Conservation (phyloP, 2,113 vertebrate species). For the Poeciliopsis occidentalis region DNA sequence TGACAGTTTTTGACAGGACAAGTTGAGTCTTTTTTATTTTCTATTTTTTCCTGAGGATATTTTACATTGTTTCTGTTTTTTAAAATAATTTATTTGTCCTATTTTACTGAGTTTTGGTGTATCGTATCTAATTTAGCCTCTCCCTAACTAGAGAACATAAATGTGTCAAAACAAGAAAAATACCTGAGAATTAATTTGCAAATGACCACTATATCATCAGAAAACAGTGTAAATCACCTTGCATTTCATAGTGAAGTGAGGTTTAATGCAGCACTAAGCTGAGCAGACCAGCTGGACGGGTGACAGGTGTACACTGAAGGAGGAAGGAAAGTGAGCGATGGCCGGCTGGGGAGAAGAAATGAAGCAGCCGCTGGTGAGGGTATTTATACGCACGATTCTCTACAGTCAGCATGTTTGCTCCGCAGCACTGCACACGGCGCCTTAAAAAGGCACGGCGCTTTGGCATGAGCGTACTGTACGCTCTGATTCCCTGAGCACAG, state of each 20-base stretch:
- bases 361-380: conserved; percentile 62
- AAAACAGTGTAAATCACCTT: not conserved
- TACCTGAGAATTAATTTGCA: not conserved
- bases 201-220: not conserved
- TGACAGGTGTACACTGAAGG: conserved; percentile 64
- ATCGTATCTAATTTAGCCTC: not conserved
- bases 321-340: conserved; percentile 29
- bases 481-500: not conserved
- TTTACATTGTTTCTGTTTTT: not conserved
- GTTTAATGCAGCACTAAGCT: not conserved
- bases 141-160: not conserved
- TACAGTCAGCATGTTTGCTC: conserved; percentile 76
- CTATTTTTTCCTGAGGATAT: not conserved
- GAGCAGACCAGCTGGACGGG: conserved; percentile 6
- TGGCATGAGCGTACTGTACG: conserved; percentile 1
- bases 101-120: not conserved
- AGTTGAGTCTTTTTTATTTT: too few species aligned
- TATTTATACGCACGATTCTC: conserved; percentile 77
- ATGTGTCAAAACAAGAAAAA: not conserved
- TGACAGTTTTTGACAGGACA: too few species aligned
- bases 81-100: not conserved
- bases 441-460: conserved; percentile 64
- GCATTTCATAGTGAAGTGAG: conserved; percentile 16
- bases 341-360: conserved; percentile 38
- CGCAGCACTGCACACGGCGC: conserved; percentile 32